Percentiles rank a stretch among this genome's conserved stretches.
Evolutionary conservation across 2,113 vertebrate species (phyloP).

Genomic region (Kryptolebias marmoratus): DNA sequence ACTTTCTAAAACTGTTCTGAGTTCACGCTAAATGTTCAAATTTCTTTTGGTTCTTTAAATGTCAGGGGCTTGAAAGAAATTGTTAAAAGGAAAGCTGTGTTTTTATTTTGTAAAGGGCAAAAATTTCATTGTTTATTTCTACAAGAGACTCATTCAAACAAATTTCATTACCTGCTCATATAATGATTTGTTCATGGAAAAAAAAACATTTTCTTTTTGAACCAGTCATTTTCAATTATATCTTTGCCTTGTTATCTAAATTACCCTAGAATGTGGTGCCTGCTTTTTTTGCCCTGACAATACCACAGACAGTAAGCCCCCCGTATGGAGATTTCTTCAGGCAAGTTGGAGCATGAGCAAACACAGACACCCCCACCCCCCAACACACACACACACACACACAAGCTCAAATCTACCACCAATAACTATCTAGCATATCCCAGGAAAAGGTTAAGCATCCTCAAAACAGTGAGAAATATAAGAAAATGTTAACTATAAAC

Average conservation of each 20-base stretch:
- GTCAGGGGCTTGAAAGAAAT: no score
- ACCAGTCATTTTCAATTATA: background rate
- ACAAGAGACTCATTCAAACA: no score
- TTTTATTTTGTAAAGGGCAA: no score
- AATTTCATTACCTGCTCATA: no score
- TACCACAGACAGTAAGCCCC: slow-evolving; percentile 11
- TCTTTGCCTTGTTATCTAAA: slow-evolving; percentile 7
- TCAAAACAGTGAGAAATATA: background rate
- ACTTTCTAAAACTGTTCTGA: no score
- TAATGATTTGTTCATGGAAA: no score
- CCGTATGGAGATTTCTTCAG: slow-evolving; percentile 20
- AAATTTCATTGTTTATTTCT: no score
- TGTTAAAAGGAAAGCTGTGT: no score
- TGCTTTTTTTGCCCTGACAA: slow-evolving; percentile 21
- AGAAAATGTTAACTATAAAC: slow-evolving; percentile 24
- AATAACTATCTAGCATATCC: slow-evolving; percentile 14
- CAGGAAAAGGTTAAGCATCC: slow-evolving; percentile 28
- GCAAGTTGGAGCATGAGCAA: slow-evolving; percentile 29
- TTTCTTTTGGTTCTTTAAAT: no score
- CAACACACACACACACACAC: background rate
- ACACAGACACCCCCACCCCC: background rate
- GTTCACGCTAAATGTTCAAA: no score
- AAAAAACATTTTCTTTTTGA: no score
- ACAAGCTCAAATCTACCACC: slow-evolving; percentile 1
- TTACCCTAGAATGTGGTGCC: slow-evolving; percentile 27